Evolutionary conservation across 2,888 invertebrate genomes (phyloP), one percentile per base, ranked within the genome.

Genomic region (Cheilosia soror): DNA sequence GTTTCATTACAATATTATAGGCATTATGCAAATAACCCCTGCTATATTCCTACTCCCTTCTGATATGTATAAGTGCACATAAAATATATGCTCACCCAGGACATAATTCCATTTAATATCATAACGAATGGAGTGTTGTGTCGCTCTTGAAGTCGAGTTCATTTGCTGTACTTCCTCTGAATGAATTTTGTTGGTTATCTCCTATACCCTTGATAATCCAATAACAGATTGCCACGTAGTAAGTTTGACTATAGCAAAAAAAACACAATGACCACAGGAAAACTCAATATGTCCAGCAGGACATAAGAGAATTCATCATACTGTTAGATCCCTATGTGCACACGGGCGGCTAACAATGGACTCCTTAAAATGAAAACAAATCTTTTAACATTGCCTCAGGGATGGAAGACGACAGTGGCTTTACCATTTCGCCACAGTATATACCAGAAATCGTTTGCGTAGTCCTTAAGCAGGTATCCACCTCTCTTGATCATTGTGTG

Each of bases 61-160:
- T 62, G 62, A 40, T 31, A 5, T 25, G 20, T 27, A n/a, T n/a
- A 71, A 66, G 65, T 33, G 13, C 66, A 73, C 55, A 68, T 62
- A 60, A 80, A 73, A 68, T 40, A 55, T 60, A 13, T 60, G 13
- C 31, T 47, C 71, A 71, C 65, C 51, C 27, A 71, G 69, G 81
- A 69, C 81, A 71, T 65, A 57, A 53, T 76, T 53, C 69, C 51
- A 71, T 76, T 71, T 71, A 65, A 81, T 71, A 53, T 69, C 63
- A 81, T 71, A 76, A 69, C 69, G 65, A 76, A 81, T 81, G 76
- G 65, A 51, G 75, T 69, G 47, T 31, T 63, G 75, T 69, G 47
- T 31, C 57, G 25, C 9, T 29, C 9, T n/a, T 29, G 33, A 29
- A 58, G 11, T 25, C 1, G n/a, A 63, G 49, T 44, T 62, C 71